A percentile compares a stretch with the other conserved stretches of the same genome.
phyloP scores from a whole-genome alignment of 2,888 invertebrate species.

The Agrypnus murinus region DNA sequence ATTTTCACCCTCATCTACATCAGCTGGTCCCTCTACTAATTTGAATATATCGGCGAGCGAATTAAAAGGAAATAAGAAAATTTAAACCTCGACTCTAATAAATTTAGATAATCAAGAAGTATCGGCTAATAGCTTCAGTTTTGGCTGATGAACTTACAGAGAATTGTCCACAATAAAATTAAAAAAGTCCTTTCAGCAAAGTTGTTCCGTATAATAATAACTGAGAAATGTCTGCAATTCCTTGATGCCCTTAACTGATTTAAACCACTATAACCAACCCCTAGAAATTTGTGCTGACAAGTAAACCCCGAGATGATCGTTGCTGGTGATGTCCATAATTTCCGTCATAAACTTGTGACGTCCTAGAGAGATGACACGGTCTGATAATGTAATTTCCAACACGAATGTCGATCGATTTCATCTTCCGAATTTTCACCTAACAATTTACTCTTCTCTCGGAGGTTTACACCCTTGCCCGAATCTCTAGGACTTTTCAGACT shows the following conservation, averaged over 20 bases:
- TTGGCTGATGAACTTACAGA: too few relatives aligned
- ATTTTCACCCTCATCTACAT: conserved; percentile 28
- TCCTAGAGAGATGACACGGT: conserved; percentile 20
- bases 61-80: conserved; percentile 16
- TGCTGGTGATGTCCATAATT: conserved; percentile 16
- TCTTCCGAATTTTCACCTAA: conserved; percentile 29
- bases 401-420: conserved; percentile 26
- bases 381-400: conserved; percentile 29
- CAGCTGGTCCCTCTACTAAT: conserved; percentile 7
- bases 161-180: too few relatives aligned
- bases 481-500: conserved; percentile 22
- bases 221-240: too few relatives aligned
- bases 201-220: too few relatives aligned
- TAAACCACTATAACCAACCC: too few relatives aligned
- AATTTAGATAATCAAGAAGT: too few relatives aligned
- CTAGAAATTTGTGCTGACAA: conserved; percentile 11
- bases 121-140: too few relatives aligned
- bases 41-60: conserved; percentile 14
- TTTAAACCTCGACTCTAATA: background rate
- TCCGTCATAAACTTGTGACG: conserved; percentile 8
- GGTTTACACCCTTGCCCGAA: conserved; percentile 6
- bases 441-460: conserved; percentile 25
- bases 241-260: too few relatives aligned
- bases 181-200: too few relatives aligned
- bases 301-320: conserved; percentile 11